phyloP scores from a whole-genome alignment of 2,113 vertebrate genomes.

The Marmota monax region DNA sequence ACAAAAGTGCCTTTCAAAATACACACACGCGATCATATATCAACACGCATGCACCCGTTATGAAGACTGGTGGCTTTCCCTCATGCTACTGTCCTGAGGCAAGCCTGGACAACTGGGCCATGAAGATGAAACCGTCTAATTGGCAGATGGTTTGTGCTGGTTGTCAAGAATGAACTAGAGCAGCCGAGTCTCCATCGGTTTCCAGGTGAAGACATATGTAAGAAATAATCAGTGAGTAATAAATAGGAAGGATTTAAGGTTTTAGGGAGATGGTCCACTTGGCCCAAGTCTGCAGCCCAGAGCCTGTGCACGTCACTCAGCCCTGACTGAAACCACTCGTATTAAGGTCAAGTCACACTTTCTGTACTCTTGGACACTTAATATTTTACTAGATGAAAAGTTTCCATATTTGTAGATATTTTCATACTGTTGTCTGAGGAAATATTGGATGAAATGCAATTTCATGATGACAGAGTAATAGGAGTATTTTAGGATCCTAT shows the following conservation, averaged over 20 bases:
- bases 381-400: background rate
- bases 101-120: background rate
- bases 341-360: background rate
- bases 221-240: background rate
- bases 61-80: background rate
- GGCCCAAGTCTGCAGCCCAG: background rate
- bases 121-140: background rate
- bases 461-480: background rate
- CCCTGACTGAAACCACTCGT: too few relatives aligned
- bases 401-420: background rate
- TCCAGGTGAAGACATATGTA: background rate
- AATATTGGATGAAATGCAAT: background rate
- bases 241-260: background rate
- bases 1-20: background rate
- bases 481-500: background rate
- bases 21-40: background rate
- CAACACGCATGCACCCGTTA: background rate
- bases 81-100: background rate
- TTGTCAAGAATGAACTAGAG: background rate
- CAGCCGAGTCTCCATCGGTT: background rate
- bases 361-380: background rate
- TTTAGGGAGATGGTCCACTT: background rate
- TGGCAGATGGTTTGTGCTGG: background rate
- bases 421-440: background rate
- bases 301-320: background rate